These are phyloP conservation scores for Cirrhinus molitorella DNA, from an alignment of 2,797 vertebrate genomes.

Conservation along the genomic window DNA sequence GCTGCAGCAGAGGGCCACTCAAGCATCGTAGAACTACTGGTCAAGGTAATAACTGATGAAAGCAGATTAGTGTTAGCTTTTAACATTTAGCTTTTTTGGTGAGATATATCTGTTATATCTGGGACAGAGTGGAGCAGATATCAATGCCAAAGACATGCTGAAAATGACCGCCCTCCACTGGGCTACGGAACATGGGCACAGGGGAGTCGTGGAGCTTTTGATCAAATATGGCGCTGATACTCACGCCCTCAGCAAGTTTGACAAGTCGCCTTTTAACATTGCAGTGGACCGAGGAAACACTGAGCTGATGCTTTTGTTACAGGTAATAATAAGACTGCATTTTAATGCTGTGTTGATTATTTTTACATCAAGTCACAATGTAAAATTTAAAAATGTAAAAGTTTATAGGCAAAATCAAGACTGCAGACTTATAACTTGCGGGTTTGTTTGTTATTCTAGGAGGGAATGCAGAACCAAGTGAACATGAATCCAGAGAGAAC, in stretches of 20 bases:
- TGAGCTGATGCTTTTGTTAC: constrained; percentile 87
- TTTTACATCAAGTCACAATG: not conserved
- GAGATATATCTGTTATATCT: not conserved
- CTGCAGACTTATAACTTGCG: not conserved
- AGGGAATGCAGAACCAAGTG: constrained; percentile 79
- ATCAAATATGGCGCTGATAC: constrained; percentile 87
- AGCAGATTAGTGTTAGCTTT: not conserved
- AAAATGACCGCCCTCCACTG: constrained; percentile 95
- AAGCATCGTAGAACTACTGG: constrained; percentile 88
- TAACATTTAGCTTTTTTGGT: constrained; percentile 4
- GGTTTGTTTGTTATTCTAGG: constrained; percentile 65
- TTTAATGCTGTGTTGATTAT: not conserved
- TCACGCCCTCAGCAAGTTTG: constrained; percentile 90
- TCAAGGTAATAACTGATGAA: constrained; percentile 77
- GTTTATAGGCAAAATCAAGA: not conserved
- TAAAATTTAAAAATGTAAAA: not conserved
- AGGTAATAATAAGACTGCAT: constrained; percentile 74
- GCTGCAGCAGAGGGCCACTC: constrained; percentile 89
- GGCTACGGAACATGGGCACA: constrained; percentile 88
- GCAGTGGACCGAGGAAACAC: constrained; percentile 88
- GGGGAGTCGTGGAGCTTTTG: constrained; percentile 82
- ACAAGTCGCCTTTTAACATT: constrained; percentile 92
- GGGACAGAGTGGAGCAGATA: constrained; percentile 87
- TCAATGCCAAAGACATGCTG: constrained; percentile 94
- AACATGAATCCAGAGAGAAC: constrained; percentile 56